A percentile compares a stretch with the other conserved stretches of the same genome.
These are phyloP conservation scores for Parasteatoda tepidariorum DNA, from an alignment of 1,140 invertebrate species.

Conservation along the genomic window DNA sequence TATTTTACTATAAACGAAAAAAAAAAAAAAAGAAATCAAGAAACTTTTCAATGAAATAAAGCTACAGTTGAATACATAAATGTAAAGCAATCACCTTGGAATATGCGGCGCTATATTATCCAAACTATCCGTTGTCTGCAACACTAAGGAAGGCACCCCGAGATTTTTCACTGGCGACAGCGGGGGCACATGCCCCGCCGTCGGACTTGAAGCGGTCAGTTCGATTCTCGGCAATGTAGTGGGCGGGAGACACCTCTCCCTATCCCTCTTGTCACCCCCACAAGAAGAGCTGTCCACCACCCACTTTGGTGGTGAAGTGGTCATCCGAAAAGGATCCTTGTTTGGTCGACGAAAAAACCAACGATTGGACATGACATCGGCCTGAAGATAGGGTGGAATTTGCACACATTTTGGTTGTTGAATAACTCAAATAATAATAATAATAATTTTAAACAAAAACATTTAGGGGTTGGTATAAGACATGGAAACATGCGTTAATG, in stretches of 20 bases:
- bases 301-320: conserved; percentile 20
- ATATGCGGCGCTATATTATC: conserved; percentile 92
- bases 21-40: too few species aligned
- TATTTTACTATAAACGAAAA: too few species aligned
- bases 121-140: conserved; percentile 79
- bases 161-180: conserved; percentile 37
- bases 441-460: too few species aligned
- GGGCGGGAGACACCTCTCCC: not conserved
- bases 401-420: not conserved
- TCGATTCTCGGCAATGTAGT: conserved; percentile 23
- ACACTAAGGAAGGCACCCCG: conserved; percentile 64
- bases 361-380: conserved; percentile 81
- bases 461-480: not conserved
- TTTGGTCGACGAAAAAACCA: conserved; percentile 89
- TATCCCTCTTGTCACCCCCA: not conserved
- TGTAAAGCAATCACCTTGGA: conserved; percentile 80
- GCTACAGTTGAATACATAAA: too few species aligned
- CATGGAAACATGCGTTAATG: not conserved
- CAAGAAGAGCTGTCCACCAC: conserved; percentile 31
- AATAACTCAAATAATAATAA: too few species aligned
- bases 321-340: conserved; percentile 65
- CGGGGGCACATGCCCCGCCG: conserved; percentile 32
- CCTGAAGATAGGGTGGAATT: conserved; percentile 22
- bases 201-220: conserved; percentile 46
- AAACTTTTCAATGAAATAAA: too few species aligned